Base-by-base conservation (phyloP, 35 echinoderm and acorn worm species). In the Apostichopus parvimensis region DNA sequence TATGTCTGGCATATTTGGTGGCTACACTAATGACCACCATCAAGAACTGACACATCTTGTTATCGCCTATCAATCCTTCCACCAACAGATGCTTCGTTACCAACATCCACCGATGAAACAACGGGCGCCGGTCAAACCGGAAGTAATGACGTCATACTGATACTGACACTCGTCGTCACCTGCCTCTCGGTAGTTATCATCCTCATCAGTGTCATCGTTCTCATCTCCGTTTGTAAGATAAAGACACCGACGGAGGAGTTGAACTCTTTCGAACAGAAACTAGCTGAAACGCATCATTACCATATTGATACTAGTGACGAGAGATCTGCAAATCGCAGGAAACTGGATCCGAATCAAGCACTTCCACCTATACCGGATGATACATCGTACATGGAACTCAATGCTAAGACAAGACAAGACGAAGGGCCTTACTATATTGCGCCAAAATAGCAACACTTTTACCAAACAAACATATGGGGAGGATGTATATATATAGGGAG, bases 231-330 rank as follows among this genome's bases (percentile, higher is more conserved):
- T 25, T 56, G 3, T 11, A 82, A 82, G 55, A 6, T 82, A 11
- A 82, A 82, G 18, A 68, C 64, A 55, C 54, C 79, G 79, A 45
- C 34, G 54, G 34, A 54, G 53, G 6, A 18, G 1, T 18, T 53
- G 9, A 17, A 13, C 6, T 55, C 52, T 55, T 0, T 54, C 52
- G 18, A 53, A 56, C 8, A 54, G 25, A 25, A 13, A 82, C 18
- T 18, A 53, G 79, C 79, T 6, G 79, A 82, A 82, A 53, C 79
- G 34, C 79, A 82, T 54, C 79, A 82, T 55, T 82, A 82, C n/a
- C 45, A 82, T 56, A 56, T 82, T 17, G 79, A 82, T 13, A 12
- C 55, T 14, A 82, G 79, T 56, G 18, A n/a, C 52, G 79, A 82
- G 54, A 82, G 13, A 34, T 82, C 79, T 11, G 8, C 10, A 8